Percentiles rank a stretch among this genome's conserved stretches.
Evolutionary conservation across 2,113 vertebrate genomes (phyloP).

Genomic region (Artemisiospiza belli): DNA sequence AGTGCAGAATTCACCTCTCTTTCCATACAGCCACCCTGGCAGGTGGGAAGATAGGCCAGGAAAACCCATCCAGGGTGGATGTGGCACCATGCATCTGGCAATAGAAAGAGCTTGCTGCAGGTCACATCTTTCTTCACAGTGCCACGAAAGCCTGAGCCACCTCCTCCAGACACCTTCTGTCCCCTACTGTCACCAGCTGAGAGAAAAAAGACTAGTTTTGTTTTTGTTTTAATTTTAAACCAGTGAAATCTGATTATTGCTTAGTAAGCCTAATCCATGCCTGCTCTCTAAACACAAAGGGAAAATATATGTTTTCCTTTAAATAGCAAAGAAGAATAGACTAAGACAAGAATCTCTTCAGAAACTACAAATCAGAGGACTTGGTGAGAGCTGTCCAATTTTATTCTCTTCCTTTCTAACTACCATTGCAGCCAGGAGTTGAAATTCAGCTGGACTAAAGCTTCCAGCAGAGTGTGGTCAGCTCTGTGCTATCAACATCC

Average conservation of each 20-base stretch:
- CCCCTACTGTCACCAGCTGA: not conserved
- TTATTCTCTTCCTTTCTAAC: not conserved
- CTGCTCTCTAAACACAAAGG: not conserved
- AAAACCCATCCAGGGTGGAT: not conserved
- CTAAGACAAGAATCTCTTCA: not conserved
- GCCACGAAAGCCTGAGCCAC: not conserved
- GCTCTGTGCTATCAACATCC: not conserved
- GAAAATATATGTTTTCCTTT: not conserved
- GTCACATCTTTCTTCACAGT: not conserved
- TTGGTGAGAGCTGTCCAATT: not conserved
- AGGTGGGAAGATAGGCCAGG: not conserved
- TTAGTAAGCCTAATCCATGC: not conserved
- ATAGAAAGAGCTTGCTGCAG: not conserved
- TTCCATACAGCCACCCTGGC: not conserved
- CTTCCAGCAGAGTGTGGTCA: not conserved
- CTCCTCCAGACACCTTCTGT: not conserved
- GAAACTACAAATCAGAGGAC: not conserved
- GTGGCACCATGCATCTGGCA: not conserved
- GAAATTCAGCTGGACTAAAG: not conserved
- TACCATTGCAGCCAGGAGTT: not conserved
- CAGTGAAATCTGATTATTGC: conserved; percentile 20
- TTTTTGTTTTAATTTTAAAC: conserved; percentile 20
- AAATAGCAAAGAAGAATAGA: not conserved
- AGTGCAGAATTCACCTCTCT: not conserved
- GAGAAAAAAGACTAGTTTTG: not conserved